Evolutionary conservation across 2,888 invertebrate species (phyloP), one percentile per base, ranked within the genome.

Genomic region (Hypercompe scribonia): DNA sequence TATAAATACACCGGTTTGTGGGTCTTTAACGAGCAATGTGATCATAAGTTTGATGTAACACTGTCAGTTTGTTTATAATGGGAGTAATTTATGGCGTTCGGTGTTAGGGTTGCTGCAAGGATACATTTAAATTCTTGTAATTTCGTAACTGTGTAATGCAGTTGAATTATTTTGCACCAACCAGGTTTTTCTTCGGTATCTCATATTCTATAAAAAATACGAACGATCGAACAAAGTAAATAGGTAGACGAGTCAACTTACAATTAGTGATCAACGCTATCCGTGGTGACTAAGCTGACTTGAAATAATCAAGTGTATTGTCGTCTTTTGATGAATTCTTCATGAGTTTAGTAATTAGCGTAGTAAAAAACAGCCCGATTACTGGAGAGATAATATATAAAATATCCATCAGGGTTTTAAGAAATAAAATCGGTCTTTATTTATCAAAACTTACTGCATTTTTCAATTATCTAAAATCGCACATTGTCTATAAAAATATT

Each of bases 1-100:
- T 75, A 77, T 71, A 78, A 80, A 69, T 72, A 71, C 50, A 63
- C 64, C 64, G n/a, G 65, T 33, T 33, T 61, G 50, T 65, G 65
- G 72, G 39, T 81, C 76, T 80, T 81, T 78, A 83, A 80, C 65
- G 75, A 34, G 73, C 77, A 74, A 72, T 81, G 74, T 73, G 78
- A 66, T 77, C 68, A 72, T 78, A 73, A 78, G 34, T 76, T 71
- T 73, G 73, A 68, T 75, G 66, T 68, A 66, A 65, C 33, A 65
- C 65, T 50, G 68, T 58, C 68, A 8, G 68, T 65, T 24, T 71
- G 71, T 65, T 74, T 71, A 61, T 11, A 68, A 64, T 42, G 28
- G 11, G 24, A 46, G 28, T 68, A 63, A 50, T 72, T 72, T 68
- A 72, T 72, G 63, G 31, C 28, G 46, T 31, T 70, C 34, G 24